Base-by-base conservation (phyloP, 2,888 invertebrate genomes). In the Limenitis camilla region DNA sequence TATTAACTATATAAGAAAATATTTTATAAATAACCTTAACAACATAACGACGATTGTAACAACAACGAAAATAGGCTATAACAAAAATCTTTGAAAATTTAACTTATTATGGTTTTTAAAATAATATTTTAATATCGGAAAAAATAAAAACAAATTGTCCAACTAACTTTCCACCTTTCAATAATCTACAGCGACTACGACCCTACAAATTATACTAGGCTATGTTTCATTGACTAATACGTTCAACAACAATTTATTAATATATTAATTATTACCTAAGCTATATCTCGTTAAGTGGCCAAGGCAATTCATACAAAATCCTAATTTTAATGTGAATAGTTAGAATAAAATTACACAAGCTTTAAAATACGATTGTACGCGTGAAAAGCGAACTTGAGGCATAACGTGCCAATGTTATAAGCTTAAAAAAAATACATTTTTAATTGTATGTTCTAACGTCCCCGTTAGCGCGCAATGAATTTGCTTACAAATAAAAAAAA, bases 171-270 rank as follows among this genome's bases (percentile, higher is more conserved):
- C 44, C 56, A 52, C 52, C 45, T 28, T 54, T 50, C 50, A 45
- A 40, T 55, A 51, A 39, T 52, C 63, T 67, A 65, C 53, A 46
- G 61, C 61, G 53, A 58, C 68, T 65, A 67, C 62, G 28, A 47
- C 35, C 33, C 64, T 69, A 67, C 61, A 52, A 61, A 59, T 62
- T 66, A 66, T 60, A 50, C 64, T 62, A 67, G 52, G 40, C 63
- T 67, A 66, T 61, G 42, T 56, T 58, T 57, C 60, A 62, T 62
- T 59, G 53, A 64, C 64, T 64, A 61, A 60, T 58, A 56, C 60
- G 63, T 55, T 66, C 62, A 69, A 70, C 67, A 68, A 68, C 62
- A 65, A 57, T 60, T 61, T 56, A 58, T 53, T 56, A 56, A 42
- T 19, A 19, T 19, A 19, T 55, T 56, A 60, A 41, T 40, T 56